Conservation (phyloP, 37 sponge, comb jelly and placozoan species). For the Corticium candelabrum region DNA sequence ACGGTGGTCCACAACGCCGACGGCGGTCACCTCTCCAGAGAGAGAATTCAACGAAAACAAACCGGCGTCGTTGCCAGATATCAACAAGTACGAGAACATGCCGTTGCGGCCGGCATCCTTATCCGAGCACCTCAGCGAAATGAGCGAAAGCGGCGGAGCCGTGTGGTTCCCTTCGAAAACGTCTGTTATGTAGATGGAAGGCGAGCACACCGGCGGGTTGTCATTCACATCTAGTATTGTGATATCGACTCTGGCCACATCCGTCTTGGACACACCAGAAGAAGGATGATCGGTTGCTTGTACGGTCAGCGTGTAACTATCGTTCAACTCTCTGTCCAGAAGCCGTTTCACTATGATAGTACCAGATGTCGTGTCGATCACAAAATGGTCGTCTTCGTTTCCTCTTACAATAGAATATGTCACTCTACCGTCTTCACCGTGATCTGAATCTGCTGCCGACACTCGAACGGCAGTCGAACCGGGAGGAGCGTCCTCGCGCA, state of each 20-base stretch:
- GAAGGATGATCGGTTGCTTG: slow-evolving; percentile 30
- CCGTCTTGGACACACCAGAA: not conserved
- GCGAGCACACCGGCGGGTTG: not conserved
- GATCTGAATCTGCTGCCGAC: slow-evolving; percentile 50
- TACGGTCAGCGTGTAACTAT: slow-evolving; percentile 31
- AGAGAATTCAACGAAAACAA: slow-evolving; percentile 22
- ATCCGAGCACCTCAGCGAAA: not conserved
- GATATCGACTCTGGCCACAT: not conserved
- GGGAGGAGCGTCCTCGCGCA: slow-evolving; percentile 33
- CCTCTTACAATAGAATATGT: slow-evolving; percentile 38
- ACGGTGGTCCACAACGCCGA: not conserved
- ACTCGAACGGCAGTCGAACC: slow-evolving; percentile 26
- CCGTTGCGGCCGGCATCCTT: slow-evolving; percentile 17
- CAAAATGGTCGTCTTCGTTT: slow-evolving; percentile 40
- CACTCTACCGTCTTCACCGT: slow-evolving; percentile 26
- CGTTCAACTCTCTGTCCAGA: slow-evolving; percentile 40
- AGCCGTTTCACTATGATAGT: slow-evolving; percentile 35
- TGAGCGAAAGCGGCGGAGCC: not conserved
- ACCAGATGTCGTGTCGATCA: slow-evolving; percentile 44
- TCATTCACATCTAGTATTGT: slow-evolving; percentile 1
- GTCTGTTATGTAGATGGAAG: not conserved
- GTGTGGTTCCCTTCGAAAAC: not conserved
- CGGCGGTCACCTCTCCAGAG: slow-evolving; percentile 22
- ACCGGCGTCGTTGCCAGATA: slow-evolving; percentile 10
- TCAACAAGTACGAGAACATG: slow-evolving; percentile 16